Evolutionary conservation across 2,888 invertebrate genomes (phyloP).

Genomic region (Zygothrica quintamaculata): DNA sequence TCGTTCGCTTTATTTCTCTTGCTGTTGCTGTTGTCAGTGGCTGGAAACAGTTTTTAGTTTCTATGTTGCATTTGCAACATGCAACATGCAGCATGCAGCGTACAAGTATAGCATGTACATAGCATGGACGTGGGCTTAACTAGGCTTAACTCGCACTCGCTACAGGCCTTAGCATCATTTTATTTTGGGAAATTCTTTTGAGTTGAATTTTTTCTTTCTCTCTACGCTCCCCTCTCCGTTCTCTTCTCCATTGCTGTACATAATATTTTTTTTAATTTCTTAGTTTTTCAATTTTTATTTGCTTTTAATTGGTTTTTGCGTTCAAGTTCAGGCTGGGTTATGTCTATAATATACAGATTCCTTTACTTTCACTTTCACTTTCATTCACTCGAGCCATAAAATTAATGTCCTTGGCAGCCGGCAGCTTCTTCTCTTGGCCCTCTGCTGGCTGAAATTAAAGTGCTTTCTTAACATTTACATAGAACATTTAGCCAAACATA

Average conservation of each 20-base stretch:
- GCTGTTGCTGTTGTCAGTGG: no score
- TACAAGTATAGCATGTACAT: slow-evolving; percentile 25
- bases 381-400: slow-evolving; percentile 66
- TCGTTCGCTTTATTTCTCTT: no score
- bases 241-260: slow-evolving; percentile 61
- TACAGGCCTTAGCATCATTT: slow-evolving; percentile 42
- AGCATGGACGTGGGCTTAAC: slow-evolving; percentile 69
- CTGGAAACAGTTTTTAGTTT: slow-evolving; percentile 70
- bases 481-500: slow-evolving; percentile 74
- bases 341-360: slow-evolving; percentile 5
- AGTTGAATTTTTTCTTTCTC: slow-evolving; percentile 10
- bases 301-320: slow-evolving; percentile 53
- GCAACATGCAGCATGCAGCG: slow-evolving; percentile 40
- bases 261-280: no score
- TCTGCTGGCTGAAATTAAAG: slow-evolving; percentile 60
- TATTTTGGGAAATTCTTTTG: slow-evolving; percentile 52
- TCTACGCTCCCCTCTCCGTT: slow-evolving; percentile 31
- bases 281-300: slow-evolving; percentile 60
- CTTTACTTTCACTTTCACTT: slow-evolving; percentile 53
- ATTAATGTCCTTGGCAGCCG: slow-evolving; percentile 61
- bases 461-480: slow-evolving; percentile 77
- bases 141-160: slow-evolving; percentile 67
- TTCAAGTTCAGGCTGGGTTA: slow-evolving; percentile 55
- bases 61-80: slow-evolving; percentile 56
- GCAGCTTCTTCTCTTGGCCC: slow-evolving; percentile 6